A percentile compares a stretch with the other conserved stretches of the same genome.
Conservation (phyloP, 2,113 vertebrate species). For the Perca fluviatilis region DNA sequence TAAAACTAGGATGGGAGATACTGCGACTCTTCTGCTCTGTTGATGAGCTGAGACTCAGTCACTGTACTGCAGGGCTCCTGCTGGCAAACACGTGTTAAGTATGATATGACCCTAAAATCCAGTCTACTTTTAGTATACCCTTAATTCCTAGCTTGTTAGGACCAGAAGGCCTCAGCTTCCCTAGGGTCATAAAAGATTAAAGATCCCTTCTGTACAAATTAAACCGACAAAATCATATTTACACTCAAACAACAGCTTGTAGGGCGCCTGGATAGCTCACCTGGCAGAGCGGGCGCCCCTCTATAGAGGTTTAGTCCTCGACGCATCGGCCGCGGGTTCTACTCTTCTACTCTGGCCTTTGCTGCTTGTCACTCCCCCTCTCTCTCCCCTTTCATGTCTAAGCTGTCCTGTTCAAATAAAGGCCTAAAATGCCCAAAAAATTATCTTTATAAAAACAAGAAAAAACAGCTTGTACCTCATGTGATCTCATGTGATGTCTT, state of each 20-base stretch:
- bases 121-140: slow-evolving; percentile 60
- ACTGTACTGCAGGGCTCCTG: slow-evolving; percentile 23
- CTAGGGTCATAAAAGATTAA: slow-evolving; percentile 74
- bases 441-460: no score
- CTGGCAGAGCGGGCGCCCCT: no score
- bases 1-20: not conserved
- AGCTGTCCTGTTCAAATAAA: no score
- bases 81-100: slow-evolving; percentile 48
- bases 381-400: no score
- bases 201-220: slow-evolving; percentile 59
- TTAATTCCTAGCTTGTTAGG: slow-evolving; percentile 64
- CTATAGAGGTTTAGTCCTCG: no score
- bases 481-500: slow-evolving; percentile 6
- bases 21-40: slow-evolving; percentile 12
- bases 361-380: no score
- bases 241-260: slow-evolving; percentile 49
- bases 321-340: no score
- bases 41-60: slow-evolving; percentile 42
- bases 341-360: no score
- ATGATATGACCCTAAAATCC: slow-evolving; percentile 55
- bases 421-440: no score
- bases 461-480: slow-evolving; percentile 42
- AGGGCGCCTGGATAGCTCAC: not conserved
- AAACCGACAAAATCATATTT: slow-evolving; percentile 57
- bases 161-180: slow-evolving; percentile 57